These are phyloP conservation scores for Mactromeris polynyma DNA, from an alignment of 2,888 invertebrate species.

Conservation along the genomic window DNA sequence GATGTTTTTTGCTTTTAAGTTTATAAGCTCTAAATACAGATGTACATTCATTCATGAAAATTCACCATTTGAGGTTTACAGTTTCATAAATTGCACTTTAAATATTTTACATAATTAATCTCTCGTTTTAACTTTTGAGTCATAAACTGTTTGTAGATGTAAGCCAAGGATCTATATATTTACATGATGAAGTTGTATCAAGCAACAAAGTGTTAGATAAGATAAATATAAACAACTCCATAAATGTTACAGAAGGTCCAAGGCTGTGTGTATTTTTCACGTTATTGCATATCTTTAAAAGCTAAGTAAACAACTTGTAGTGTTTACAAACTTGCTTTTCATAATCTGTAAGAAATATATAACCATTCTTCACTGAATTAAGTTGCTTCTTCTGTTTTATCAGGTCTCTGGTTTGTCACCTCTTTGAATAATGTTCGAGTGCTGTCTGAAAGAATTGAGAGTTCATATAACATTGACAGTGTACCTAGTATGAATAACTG, in stretches of 20 bases:
- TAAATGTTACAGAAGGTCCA: not conserved
- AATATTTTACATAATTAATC: not conserved
- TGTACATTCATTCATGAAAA: not conserved
- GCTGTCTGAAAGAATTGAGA: too few relatives aligned
- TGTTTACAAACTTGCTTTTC: slow-evolving; percentile 2
- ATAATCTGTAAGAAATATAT: not conserved
- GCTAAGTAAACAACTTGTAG: not conserved
- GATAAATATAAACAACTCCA: not conserved
- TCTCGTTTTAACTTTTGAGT: not conserved
- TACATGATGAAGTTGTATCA: not conserved
- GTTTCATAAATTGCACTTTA: not conserved
- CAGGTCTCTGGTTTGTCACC: not conserved
- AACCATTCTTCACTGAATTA: not conserved
- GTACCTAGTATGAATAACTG: too few relatives aligned
- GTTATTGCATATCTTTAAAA: not conserved
- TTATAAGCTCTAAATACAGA: not conserved
- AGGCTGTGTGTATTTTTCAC: not conserved
- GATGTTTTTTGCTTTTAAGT: too few relatives aligned
- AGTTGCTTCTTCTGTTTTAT: not conserved
- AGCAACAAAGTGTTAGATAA: not conserved
- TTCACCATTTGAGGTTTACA: not conserved
- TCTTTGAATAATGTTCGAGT: too few relatives aligned
- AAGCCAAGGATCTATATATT: not conserved
- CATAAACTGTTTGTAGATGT: not conserved
- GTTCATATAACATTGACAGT: too few relatives aligned